Evolutionary conservation across 2,797 vertebrate genomes (phyloP), one percentile per base, ranked within the genome.

Genomic region (Myotis pilosus): DNA sequence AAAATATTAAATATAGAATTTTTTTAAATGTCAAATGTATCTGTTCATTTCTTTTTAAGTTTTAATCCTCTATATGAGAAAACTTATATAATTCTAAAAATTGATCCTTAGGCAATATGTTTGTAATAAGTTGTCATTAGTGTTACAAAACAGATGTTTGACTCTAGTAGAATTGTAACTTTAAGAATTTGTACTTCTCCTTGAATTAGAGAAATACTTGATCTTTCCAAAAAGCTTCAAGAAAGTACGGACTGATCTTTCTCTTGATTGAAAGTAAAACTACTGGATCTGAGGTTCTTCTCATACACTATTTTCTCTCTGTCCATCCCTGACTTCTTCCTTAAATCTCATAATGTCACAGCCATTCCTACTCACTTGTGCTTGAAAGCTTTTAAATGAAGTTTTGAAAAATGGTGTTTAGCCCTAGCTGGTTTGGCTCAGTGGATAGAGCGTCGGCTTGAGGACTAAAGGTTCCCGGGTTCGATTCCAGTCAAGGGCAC

Each of bases 1-100:
- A 64, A 76, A 76, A 38, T 82, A 57, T 15, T 87, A 93, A 89
- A 38, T 91, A 38, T 9, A 33, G 53, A 38, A 49, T 30, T 55
- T 87, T 83, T 94, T 36, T 1, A 81, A 83, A 53, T 93, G 23
- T 90, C 33, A 38, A 6, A 79, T 80, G 79, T 82, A 72, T 79
- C 22, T 89, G 87, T 19, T 49, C 16, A 71, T n/a, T 60, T 69
- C 30, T 86, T 95, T 85, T 81, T 66, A 83, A 76, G 38, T 82
- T 28, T 87, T 62, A 85, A 57, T n/a, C 9, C 87, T 72, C 30
- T 87, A 20, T 82, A 51, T 89, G 28, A 96, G 74, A 91, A 96
- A 83, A 94, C 5, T 64, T 60, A 44, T 1, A 71, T 38, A 81
- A 90, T 66, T 89, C n/a, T 83, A 84, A 78, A 88, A 94, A 49